Evolutionary conservation across 2,113 vertebrate genomes (phyloP).

Genomic region (Neotoma lepida): DNA sequence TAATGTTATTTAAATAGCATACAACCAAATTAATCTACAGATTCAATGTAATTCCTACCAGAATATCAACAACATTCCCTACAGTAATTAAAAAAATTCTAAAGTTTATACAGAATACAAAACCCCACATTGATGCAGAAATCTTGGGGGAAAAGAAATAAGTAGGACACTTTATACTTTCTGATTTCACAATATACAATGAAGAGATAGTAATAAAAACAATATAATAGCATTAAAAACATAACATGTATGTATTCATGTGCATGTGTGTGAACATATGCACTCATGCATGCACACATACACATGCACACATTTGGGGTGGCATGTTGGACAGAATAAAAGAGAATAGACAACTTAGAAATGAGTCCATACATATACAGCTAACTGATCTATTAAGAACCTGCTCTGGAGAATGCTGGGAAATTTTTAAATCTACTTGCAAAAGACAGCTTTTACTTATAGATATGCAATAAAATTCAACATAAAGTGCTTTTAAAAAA

Average conservation of each 20-base stretch:
- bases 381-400: background rate
- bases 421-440: background rate
- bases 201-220: background rate
- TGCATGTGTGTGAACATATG: background rate
- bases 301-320: background rate
- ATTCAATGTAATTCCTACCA: background rate
- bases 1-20: background rate
- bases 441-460: background rate
- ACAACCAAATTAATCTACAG: background rate
- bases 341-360: background rate
- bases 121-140: background rate
- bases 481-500: background rate
- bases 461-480: background rate
- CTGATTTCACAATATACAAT: background rate
- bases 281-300: background rate
- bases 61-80: background rate
- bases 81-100: background rate
- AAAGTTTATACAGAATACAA: background rate
- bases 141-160: background rate
- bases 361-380: background rate
- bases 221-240: background rate
- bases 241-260: background rate
- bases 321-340: background rate
- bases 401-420: background rate
- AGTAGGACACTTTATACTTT: too few species aligned